Base-by-base conservation (phyloP, 2,113 vertebrate species). In the Fulmarus glacialis region DNA sequence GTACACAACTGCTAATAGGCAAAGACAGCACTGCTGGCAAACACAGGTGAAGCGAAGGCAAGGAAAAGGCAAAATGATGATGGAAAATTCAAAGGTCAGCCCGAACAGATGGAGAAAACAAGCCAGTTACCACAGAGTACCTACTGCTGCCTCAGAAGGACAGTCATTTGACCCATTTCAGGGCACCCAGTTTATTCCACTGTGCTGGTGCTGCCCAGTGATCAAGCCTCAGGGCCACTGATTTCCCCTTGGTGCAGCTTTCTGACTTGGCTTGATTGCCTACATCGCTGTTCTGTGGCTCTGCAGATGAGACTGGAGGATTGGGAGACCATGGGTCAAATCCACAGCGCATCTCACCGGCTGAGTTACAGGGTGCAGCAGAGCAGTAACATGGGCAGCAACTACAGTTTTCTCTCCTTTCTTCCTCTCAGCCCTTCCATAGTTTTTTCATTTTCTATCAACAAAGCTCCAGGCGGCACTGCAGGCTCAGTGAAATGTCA, bases 1-100 rank as follows among this genome's bases (percentile, higher is more conserved):
- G 75, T 50, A 47, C 58, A 63, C 86, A 81, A 55, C 42, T 48
- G 89, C 78, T 96, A 94, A 96, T 4, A 62, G 82, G 74, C 82
- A 91, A 77, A 89, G 88, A 77, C 74, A 96, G 82, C 45, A 73
- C 50, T 74, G 79, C 86, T 91, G 74, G 70, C 64, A 88, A 95
- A 86, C 0, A 0, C 55, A 70, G 68, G 70, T 85, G 87, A 91
- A 84, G 78, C 0, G 0, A 87, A 85, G 40, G 62, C 72, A 87
- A 81, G 34, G 30, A 66, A 91, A 94, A 95, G 78, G 85, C 59
- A 71, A 94, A 94, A 78, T 24, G 22, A 75, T 40, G 36, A 30
- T 17, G 9, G 68, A 77, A 95, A 94, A 74, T 66, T 73, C 75
- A 64, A 18, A 94, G 62, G 62, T 60, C 9, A 12, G 48, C 12